A percentile compares a stretch with the other conserved stretches of the same genome.
Evolutionary conservation across 2,888 invertebrate genomes (phyloP).

Genomic region (Hirtodrosophila trivittata): DNA sequence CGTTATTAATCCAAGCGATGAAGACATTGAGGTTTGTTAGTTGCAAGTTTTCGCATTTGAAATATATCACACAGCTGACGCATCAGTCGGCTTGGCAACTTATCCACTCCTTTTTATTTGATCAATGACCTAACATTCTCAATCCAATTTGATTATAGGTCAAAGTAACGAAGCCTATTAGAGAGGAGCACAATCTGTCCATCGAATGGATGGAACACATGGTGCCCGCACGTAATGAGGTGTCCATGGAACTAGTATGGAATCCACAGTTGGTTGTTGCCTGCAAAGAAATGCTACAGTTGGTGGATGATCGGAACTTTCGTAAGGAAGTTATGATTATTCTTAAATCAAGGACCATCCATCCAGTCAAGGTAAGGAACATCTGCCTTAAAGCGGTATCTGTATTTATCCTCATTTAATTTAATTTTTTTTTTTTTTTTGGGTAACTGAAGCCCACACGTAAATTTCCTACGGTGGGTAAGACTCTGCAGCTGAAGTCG

Average conservation of each 20-base stretch:
- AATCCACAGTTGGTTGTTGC: conserved; percentile 86
- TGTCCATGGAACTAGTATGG: conserved; percentile 87
- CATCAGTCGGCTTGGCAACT: conserved; percentile 51
- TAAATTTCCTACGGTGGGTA: conserved; percentile 81
- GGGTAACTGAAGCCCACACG: conserved; percentile 74
- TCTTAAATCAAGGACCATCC: conserved; percentile 85
- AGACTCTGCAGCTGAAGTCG: conserved; percentile 81
- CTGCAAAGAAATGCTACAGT: conserved; percentile 87
- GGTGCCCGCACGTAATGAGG: conserved; percentile 85
- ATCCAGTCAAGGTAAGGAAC: conserved; percentile 72
- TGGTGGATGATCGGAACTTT: conserved; percentile 87
- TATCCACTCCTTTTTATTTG: conserved; percentile 42
- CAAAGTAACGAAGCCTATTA: conserved; percentile 85
- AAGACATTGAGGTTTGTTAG: conserved; percentile 83
- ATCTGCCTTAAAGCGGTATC: neutral
- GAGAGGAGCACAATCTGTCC: conserved; percentile 85
- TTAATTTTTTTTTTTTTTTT: neutral
- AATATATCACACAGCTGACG: conserved; percentile 22
- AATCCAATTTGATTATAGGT: conserved; percentile 83
- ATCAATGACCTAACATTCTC: conserved; percentile 55
- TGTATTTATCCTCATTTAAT: conserved; percentile 22
- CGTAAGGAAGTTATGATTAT: conserved; percentile 88
- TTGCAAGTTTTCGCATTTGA: conserved; percentile 1
- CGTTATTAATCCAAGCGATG: conserved; percentile 86
- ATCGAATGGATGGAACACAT: conserved; percentile 86